Conservation (phyloP, 2,113 vertebrate species). For the Larimichthys crocea region DNA sequence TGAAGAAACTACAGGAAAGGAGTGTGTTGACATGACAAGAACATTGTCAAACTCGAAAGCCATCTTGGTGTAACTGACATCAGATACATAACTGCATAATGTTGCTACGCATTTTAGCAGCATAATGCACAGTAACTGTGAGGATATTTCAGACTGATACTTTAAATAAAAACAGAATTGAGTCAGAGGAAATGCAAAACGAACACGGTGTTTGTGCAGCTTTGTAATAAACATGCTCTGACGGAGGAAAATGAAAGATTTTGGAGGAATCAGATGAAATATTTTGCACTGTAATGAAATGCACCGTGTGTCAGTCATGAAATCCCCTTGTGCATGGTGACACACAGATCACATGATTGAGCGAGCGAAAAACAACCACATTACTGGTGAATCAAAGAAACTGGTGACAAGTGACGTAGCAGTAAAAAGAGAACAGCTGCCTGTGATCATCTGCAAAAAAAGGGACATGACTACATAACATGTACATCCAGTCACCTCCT, state of each 20-base stretch:
- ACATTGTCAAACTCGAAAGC: background rate
- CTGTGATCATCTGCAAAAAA: background rate
- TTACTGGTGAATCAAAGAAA: slow-evolving; percentile 6
- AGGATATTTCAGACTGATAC: background rate
- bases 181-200: background rate
- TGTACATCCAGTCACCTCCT: background rate
- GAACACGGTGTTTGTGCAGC: background rate
- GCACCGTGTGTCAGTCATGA: background rate
- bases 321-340: background rate
- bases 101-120: background rate
- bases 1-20: slow-evolving; percentile 7
- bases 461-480: background rate
- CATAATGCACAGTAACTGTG: background rate
- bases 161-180: background rate
- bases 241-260: background rate
- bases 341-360: slow-evolving; percentile 17
- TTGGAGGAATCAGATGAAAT: background rate
- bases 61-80: slow-evolving; percentile 11
- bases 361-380: slow-evolving; percentile 5
- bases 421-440: background rate
- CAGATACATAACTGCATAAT: background rate
- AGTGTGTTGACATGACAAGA: slow-evolving; percentile 8
- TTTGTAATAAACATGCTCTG: background rate
- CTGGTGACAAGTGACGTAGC: background rate
- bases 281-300: background rate